Base-by-base conservation (phyloP, 2,888 invertebrate genomes). In the Entomobrya proxima region DNA sequence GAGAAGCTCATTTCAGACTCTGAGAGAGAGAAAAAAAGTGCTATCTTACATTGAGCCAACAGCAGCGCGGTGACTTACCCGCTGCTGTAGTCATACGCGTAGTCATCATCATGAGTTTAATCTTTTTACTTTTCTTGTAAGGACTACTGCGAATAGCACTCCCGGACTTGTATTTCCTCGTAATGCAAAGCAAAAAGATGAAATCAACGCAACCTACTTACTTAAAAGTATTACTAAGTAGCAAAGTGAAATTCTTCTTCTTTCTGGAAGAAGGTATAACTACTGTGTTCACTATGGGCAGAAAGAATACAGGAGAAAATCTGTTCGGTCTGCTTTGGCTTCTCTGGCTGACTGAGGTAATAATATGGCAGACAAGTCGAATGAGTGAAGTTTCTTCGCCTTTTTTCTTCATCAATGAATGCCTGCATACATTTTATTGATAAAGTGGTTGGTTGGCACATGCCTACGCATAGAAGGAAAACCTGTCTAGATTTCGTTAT, bases 351-450 rank as follows among this genome's bases (percentile, higher is more conserved):
- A 67, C 37, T 55, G 6, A 58, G 50, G 72, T 58, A 72, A 69
- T 79, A 58, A 67, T 47, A 74, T 47, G 81, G 52, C 32, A 61
- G 58, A 37, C 32, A 50, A 72, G 72, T 24, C 52, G 27, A 18
- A 44, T 21, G 67, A 40, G 69, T n/a, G 27, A 47, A 69, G 61
- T 61, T 32, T 58, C 44, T 72, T 47, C 35, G 21, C 37, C n/a
- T 61, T 74, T 55, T 58, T 61, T 44, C 61, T 72, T 69, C 69
- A 69, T 79, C 35, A 72, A 80, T 72, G 72, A 47, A 80, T 32
- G 58, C 58, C 74, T 81, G 74, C 61, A 52, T 69, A 67, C 74
- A 81, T 81, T 81, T 81, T 79, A 81, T 81, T 81, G 74, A 81
- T 74, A 74, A 44, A 15, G 44, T 81, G 18, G 7, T 9, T n/a